Evolutionary conservation across 2,797 vertebrate species (phyloP), one percentile per base, ranked within the genome.

Genomic region (Gobionotothen gibberifrons): DNA sequence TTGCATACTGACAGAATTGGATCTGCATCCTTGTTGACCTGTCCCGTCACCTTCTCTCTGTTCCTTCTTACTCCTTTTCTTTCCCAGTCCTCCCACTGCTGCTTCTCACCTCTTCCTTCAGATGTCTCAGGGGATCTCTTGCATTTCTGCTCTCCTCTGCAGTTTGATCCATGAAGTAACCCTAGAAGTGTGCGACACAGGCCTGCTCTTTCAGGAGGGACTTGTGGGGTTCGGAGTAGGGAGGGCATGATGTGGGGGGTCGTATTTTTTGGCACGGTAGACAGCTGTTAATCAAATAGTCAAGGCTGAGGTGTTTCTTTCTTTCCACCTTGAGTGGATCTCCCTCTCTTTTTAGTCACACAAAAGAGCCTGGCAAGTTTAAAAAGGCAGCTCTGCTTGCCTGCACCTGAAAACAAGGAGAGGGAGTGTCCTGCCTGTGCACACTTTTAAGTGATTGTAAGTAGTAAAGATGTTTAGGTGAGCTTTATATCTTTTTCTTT

Each of bases 231-330:
- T 79, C 67, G 16, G 56, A 42, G 16, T 12, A 56, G 62, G 76
- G 69, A 58, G 75, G 79, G 51, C 1, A 29, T 61, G 65, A 54
- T 69, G 82, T 59, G 74, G 69, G 76, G 73, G 80, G 68, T 49
- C 17, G 32, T 53, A 64, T 57, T 81, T 81, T 90, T 82, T 92
- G 89, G 88, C 89, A 82, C 69, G 40, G 92, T 86, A 88, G 90
- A 93, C 91, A 91, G 85, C 88, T 93, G 91, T 94, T 94, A 94
- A 95, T 95, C 93, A 94, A 94, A 93, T 90, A 85, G 91, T 94
- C 92, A 93, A 88, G 89, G 90, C 92, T 93, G 92, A 93, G 90
- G 89, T 91, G 86, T 88, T 93, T 93, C 84, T 93, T 86, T 91
- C 85, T 90, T 84, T 68, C 82, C 65, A 70, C 78, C 82, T 85